Evolutionary conservation across 2,113 vertebrate species (phyloP).

Genomic region (Megaceryle torquata): DNA sequence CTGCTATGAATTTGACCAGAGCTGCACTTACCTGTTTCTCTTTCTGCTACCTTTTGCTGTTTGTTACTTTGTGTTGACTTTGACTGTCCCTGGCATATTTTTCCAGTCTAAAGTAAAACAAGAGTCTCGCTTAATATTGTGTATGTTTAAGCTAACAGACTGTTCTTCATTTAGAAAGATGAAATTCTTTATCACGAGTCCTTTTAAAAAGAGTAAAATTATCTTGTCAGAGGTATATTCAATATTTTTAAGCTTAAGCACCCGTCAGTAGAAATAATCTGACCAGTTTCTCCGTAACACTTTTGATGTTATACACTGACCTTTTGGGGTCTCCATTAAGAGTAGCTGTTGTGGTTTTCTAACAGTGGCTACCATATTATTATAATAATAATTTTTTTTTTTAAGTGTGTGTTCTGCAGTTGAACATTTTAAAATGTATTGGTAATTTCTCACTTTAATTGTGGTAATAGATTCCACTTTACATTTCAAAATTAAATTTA

Average conservation of each 20-base stretch:
- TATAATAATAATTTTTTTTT: background rate
- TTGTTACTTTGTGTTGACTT: conserved; percentile 79
- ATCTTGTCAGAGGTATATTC: conserved; percentile 56
- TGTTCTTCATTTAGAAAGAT: conserved; percentile 67
- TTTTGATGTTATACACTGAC: conserved; percentile 47
- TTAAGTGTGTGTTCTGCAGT: conserved; percentile 54
- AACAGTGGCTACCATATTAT: conserved; percentile 50
- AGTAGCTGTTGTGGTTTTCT: conserved; percentile 64
- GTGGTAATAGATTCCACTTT: conserved; percentile 50
- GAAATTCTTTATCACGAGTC: conserved; percentile 55
- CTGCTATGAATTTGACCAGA: conserved; percentile 84
- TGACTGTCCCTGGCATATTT: conserved; percentile 77
- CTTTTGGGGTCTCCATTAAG: background rate
- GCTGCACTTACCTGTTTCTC: conserved; percentile 84
- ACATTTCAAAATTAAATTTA: conserved; percentile 39
- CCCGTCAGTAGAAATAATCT: conserved; percentile 42
- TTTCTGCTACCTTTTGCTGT: conserved; percentile 72
- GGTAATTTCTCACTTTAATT: conserved; percentile 51
- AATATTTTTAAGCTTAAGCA: conserved; percentile 61
- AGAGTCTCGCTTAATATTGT: conserved; percentile 74
- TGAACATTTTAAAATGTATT: conserved; percentile 31
- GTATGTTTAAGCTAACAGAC: conserved; percentile 75
- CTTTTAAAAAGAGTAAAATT: conserved; percentile 70
- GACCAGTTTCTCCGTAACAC: conserved; percentile 50
- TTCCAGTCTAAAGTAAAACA: conserved; percentile 77